phyloP scores from a whole-genome alignment of 2,113 vertebrate genomes.

The Actenoides hombroni region DNA sequence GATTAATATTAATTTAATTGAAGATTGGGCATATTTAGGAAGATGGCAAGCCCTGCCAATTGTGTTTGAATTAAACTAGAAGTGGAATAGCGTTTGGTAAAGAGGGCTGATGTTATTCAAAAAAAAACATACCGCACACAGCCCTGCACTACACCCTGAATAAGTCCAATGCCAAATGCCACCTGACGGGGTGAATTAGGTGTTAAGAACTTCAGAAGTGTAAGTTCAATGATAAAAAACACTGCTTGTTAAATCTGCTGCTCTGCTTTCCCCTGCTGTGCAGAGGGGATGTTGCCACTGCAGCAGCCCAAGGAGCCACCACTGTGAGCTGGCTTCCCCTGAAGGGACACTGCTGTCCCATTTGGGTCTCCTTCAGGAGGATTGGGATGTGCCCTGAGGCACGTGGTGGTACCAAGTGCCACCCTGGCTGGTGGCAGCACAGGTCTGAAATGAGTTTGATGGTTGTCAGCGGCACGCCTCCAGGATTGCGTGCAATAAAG shows the following conservation, averaged over 20 bases:
- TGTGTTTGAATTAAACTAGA: neutral
- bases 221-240: neutral
- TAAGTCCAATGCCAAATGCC: neutral
- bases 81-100: neutral
- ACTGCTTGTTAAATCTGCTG: neutral
- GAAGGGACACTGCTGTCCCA: rapidly evolving
- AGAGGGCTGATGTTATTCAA: neutral
- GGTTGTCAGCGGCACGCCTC: neutral
- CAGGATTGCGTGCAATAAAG: neutral
- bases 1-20: neutral
- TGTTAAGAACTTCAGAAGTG: neutral
- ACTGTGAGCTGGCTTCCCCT: neutral
- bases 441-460: neutral
- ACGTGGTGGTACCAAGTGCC: neutral
- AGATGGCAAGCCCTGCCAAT: neutral
- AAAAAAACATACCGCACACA: neutral
- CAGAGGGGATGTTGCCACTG: rapidly evolving
- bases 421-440: neutral
- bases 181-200: rapidly evolving
- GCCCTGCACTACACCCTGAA: rapidly evolving
- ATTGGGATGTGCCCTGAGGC: neutral
- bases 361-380: neutral
- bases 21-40: neutral
- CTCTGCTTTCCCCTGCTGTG: neutral
- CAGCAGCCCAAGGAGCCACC: rapidly evolving